These are phyloP conservation scores for Ceratotherium simum DNA, from an alignment of 2,113 vertebrate species.

Conservation along the genomic window DNA sequence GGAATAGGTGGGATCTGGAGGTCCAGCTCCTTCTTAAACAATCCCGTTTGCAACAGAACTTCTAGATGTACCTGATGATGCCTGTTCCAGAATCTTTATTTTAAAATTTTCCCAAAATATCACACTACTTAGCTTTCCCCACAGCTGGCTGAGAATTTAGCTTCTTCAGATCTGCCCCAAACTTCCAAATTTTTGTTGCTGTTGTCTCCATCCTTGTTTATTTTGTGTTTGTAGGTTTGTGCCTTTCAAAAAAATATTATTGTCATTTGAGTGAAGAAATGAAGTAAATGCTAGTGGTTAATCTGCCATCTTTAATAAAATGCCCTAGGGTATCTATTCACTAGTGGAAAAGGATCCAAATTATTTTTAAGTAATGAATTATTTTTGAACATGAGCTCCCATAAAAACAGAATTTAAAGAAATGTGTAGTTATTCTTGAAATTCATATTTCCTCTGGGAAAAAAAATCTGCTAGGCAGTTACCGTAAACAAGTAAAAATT, in stretches of 20 bases:
- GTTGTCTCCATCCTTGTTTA: background rate
- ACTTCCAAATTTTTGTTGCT: background rate
- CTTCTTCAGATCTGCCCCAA: background rate
- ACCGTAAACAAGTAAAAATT: background rate
- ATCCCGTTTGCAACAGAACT: background rate
- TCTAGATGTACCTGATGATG: background rate
- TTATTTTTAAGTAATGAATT: constrained; percentile 24
- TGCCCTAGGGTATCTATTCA: background rate
- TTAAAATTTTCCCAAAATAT: background rate
- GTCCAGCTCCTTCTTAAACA: background rate
- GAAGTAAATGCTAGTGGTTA: background rate
- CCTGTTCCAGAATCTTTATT: background rate
- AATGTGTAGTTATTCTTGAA: background rate
- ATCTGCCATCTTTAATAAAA: background rate
- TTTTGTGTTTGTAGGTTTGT: background rate
- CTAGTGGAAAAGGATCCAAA: background rate
- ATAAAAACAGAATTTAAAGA: constrained; percentile 27
- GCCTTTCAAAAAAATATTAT: background rate
- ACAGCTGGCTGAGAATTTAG: background rate
- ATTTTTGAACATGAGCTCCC: background rate
- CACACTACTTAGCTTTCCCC: background rate
- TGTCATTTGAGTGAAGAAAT: background rate
- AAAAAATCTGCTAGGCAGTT: background rate
- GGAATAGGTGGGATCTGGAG: background rate
- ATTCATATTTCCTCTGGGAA: background rate